Evolutionary conservation across 2,888 invertebrate genomes (phyloP).

Genomic region (Coenonympha arcania): DNA sequence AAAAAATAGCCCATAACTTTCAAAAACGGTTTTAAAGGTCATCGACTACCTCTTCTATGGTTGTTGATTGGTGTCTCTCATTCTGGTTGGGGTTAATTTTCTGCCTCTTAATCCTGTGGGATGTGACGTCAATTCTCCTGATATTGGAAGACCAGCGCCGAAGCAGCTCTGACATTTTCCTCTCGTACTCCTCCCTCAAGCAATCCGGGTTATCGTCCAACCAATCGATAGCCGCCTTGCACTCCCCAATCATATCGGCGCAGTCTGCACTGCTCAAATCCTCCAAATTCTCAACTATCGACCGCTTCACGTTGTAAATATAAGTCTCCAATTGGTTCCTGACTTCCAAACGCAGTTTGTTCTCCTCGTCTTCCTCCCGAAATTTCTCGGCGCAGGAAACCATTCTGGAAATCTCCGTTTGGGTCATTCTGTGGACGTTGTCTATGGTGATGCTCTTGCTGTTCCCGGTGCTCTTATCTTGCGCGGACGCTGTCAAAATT

Average conservation of each 20-base stretch:
- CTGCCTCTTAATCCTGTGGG: conserved; percentile 37
- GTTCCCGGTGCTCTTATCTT: conserved; percentile 47
- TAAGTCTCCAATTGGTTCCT: conserved; percentile 55
- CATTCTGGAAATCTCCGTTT: conserved; percentile 46
- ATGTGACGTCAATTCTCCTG: conserved; percentile 34
- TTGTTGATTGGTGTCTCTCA: conserved; percentile 24
- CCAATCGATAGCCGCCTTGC: conserved; percentile 44
- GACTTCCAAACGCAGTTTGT: conserved; percentile 44
- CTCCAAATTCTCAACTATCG: conserved; percentile 37
- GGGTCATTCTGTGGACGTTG: conserved; percentile 44
- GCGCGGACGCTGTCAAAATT: conserved; percentile 48
- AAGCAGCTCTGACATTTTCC: conserved; percentile 47
- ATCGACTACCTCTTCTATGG: conserved; percentile 30
- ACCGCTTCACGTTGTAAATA: conserved; percentile 45
- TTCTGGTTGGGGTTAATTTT: conserved; percentile 32
- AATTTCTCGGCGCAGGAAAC: conserved; percentile 44
- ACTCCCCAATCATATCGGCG: conserved; percentile 40
- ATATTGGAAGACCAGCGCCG: conserved; percentile 42
- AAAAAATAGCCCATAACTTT: background rate
- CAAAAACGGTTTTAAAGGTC: background rate
- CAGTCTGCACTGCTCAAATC: conserved; percentile 38
- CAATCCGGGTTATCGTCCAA: conserved; percentile 45
- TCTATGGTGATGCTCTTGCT: conserved; percentile 40
- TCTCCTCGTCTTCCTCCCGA: conserved; percentile 47
- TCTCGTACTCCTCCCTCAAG: conserved; percentile 47